Base-by-base conservation (phyloP, 2,113 vertebrate genomes). In the Greenwoodochromis staneri region DNA sequence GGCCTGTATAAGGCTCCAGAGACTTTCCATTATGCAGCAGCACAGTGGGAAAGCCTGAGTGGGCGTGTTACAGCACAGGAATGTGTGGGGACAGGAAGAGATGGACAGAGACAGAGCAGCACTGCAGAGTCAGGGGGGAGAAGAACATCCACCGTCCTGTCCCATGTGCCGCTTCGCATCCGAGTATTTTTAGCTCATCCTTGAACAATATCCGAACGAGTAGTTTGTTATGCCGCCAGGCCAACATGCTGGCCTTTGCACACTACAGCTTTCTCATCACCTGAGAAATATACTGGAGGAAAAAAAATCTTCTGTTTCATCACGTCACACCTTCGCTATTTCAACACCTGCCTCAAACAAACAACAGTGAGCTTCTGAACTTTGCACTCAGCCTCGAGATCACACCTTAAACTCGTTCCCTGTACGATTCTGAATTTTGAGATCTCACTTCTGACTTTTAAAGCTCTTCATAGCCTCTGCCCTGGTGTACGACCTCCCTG, bases 71-170 rank as follows among this genome's bases (percentile, higher is more conserved):
- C 9, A 29, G 84, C 81, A 59, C 86, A 92, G 94, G 91, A 95
- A 94, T 94, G 92, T 91, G 86, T 86, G 89, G 90, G 85, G 91
- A 93, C 89, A 90, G 91, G 84, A 90, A 92, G 86, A 91, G 88
- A 84, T 55, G 76, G 89, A 91, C 86, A 81, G 85, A 81, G 78
- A 91, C 84, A 81, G 83, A 81, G 83, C 63, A 21, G 88, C 81
- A 82, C 42, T 84, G 90, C 85, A 80, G 85, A 93, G 84, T 90
- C 82, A 11, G 66, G 53, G 21, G 76, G 76, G 80, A 69, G 81
- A 85, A 13, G n/a, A 34, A 69, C 87, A 42, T 61, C 85, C 57
- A 19, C 80, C 6, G 57, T 49, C 59, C 83, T 14, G 63, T 49
- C 66, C 83, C 69, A 53, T 13, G 57, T 81, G 80, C 63, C 5